A percentile compares a stretch with the other conserved stretches of the same genome.
These are phyloP conservation scores for Stigmatopora nigra DNA, from an alignment of 2,113 vertebrate genomes.

Conservation along the genomic window DNA sequence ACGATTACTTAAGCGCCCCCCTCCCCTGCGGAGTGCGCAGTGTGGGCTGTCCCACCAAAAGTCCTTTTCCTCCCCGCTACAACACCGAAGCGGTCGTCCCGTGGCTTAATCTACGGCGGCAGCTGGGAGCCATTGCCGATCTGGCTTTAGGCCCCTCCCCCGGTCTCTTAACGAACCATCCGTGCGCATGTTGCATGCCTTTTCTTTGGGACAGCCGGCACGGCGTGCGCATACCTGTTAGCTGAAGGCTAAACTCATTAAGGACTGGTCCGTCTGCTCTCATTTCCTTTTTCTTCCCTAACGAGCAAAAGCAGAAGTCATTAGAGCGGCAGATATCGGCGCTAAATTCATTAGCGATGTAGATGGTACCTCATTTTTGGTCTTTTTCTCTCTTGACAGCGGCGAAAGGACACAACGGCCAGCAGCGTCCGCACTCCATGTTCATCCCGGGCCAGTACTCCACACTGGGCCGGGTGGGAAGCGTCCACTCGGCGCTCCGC, in stretches of 20 bases:
- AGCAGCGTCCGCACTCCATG: constrained; percentile 77
- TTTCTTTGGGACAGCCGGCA: not conserved
- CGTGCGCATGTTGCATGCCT: constrained; percentile 30
- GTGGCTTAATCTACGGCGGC: constrained; percentile 62
- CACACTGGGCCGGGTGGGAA: constrained; percentile 77
- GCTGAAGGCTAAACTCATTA: constrained; percentile 15
- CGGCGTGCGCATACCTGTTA: constrained; percentile 11
- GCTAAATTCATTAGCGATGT: constrained; percentile 54
- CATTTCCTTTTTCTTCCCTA: constrained; percentile 40
- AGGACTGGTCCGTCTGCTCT: constrained; percentile 29
- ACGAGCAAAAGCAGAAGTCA: constrained; percentile 58
- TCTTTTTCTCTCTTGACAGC: constrained; percentile 57
- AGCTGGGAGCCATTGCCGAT: constrained; percentile 58
- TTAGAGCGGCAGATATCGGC: constrained; percentile 41
- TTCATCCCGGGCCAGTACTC: constrained; percentile 82
- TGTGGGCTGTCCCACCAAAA: constrained; percentile 6
- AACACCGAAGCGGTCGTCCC: constrained; percentile 20
- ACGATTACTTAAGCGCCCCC: constrained; percentile 37
- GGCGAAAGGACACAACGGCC: constrained; percentile 70
- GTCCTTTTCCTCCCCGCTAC: no score
- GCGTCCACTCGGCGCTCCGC: constrained; percentile 62
- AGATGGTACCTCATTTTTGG: not conserved
- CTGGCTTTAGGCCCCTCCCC: constrained; percentile 24
- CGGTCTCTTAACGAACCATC: constrained; percentile 19
- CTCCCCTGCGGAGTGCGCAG: constrained; percentile 9